Conservation (phyloP, 2,797 vertebrate genomes). For the Cynodonichthys magdalenae region DNA sequence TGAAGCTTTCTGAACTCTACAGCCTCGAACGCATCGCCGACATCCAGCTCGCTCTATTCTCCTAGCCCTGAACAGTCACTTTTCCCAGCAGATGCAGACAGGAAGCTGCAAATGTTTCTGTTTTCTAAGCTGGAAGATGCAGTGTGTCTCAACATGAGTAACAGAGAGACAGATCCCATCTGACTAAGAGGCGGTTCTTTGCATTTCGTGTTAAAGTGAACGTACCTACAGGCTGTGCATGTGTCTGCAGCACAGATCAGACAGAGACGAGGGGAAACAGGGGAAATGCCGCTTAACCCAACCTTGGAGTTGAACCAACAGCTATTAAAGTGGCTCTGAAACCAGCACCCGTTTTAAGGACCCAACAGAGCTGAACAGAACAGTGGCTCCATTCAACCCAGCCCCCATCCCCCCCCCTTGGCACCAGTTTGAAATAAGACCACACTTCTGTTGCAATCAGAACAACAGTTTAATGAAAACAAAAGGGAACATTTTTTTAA, state of each 20-base stretch:
- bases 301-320: slow-evolving; percentile 73
- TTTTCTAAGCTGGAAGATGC: slow-evolving; percentile 21
- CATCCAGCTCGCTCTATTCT: slow-evolving; percentile 31
- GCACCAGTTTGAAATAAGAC: slow-evolving; percentile 69
- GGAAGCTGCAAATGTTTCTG: slow-evolving; percentile 41
- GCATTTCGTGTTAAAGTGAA: slow-evolving; percentile 35
- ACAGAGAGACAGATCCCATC: slow-evolving; percentile 37
- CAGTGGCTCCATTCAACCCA: slow-evolving; percentile 80
- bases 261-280: slow-evolving; percentile 33
- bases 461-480: slow-evolving; percentile 38
- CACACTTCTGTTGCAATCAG: slow-evolving; percentile 52
- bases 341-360: slow-evolving; percentile 56
- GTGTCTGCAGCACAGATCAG: slow-evolving; percentile 62
- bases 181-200: slow-evolving; percentile 46
- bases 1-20: slow-evolving; percentile 49
- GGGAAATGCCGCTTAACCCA: slow-evolving; percentile 63
- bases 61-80: slow-evolving; percentile 34
- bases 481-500: slow-evolving; percentile 38
- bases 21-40: slow-evolving; percentile 46
- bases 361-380: slow-evolving; percentile 72
- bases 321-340: slow-evolving; percentile 69
- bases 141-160: slow-evolving; percentile 18
- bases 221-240: slow-evolving; percentile 34
- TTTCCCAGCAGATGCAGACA: slow-evolving; percentile 17
- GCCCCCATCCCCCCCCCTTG: slow-evolving; percentile 64